Conservation (phyloP, 2,888 invertebrate genomes). For the Melieria picta region DNA sequence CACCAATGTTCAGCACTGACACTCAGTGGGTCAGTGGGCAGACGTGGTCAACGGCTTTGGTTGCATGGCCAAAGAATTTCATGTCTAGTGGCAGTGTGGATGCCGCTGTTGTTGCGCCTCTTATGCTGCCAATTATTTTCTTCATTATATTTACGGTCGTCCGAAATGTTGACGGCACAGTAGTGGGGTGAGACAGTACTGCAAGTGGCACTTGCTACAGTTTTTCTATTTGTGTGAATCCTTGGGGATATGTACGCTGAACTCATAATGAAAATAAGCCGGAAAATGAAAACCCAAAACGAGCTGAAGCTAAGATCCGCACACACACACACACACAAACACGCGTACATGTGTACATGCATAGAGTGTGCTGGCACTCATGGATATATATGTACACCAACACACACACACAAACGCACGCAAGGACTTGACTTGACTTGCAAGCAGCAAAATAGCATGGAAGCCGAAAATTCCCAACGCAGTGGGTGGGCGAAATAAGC, state of each 20-base stretch:
- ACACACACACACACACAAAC: background rate
- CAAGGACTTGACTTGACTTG: background rate
- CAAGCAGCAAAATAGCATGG: too few species aligned
- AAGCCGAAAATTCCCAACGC: too few species aligned
- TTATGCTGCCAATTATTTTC: constrained; percentile 8
- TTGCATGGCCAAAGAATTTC: too few species aligned
- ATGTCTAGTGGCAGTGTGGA: too few species aligned
- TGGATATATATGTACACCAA: background rate
- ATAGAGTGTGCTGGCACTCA: background rate
- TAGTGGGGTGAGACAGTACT: too few species aligned
- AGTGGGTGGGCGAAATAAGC: too few species aligned
- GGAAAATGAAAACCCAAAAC: constrained; percentile 10
- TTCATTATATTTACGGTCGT: background rate
- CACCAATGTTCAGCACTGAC: too few species aligned
- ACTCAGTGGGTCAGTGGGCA: too few species aligned
- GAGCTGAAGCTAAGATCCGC: background rate
- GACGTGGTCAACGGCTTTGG: too few species aligned
- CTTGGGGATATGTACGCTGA: background rate
- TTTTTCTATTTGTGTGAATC: constrained; percentile 4
- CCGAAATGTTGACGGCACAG: too few species aligned
- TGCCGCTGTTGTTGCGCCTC: background rate
- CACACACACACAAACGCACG: constrained; percentile 13
- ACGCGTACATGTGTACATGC: background rate
- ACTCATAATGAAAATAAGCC: constrained; percentile 4
- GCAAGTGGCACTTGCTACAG: constrained; percentile 4